Evolutionary conservation across 1,140 invertebrate species (phyloP).

Genomic region (Drosophila mojavensis): DNA sequence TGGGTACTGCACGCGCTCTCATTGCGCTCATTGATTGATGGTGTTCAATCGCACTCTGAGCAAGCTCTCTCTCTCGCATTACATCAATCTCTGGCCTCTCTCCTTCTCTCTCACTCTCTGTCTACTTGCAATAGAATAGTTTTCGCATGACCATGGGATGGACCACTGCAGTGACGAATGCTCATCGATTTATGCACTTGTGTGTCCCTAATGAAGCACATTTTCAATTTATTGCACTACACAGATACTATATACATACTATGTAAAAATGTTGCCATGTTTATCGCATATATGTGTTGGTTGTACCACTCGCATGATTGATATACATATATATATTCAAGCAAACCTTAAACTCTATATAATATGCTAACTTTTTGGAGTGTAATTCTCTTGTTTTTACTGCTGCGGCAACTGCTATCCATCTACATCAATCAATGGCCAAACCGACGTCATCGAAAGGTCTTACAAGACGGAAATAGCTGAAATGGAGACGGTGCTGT

Average conservation of each 20-base stretch:
- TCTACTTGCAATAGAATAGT: background rate
- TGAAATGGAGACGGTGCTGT: constrained; percentile 95
- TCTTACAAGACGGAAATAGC: constrained; percentile 90
- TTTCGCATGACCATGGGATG: too few species aligned
- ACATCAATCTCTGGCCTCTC: background rate
- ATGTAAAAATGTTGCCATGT: too few species aligned
- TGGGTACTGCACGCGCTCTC: constrained; percentile 43
- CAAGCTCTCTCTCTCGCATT: background rate
- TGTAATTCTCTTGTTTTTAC: constrained; percentile 1
- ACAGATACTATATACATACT: too few species aligned
- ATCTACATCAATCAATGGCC: background rate
- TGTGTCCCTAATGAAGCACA: background rate
- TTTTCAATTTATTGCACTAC: background rate
- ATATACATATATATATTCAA: background rate
- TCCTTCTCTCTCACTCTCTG: background rate
- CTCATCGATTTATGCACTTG: constrained; percentile 3
- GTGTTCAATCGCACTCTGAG: constrained; percentile 36
- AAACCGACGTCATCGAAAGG: constrained; percentile 71
- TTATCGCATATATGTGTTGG: too few species aligned
- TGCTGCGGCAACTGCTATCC: constrained; percentile 11
- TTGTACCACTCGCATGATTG: background rate
- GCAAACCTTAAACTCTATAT: too few species aligned
- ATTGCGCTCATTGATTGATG: constrained; percentile 72
- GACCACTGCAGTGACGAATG: too few species aligned
- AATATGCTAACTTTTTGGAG: constrained; percentile 37